Conservation (phyloP, 2,888 invertebrate genomes). For the Drosophila sordidapex region DNA sequence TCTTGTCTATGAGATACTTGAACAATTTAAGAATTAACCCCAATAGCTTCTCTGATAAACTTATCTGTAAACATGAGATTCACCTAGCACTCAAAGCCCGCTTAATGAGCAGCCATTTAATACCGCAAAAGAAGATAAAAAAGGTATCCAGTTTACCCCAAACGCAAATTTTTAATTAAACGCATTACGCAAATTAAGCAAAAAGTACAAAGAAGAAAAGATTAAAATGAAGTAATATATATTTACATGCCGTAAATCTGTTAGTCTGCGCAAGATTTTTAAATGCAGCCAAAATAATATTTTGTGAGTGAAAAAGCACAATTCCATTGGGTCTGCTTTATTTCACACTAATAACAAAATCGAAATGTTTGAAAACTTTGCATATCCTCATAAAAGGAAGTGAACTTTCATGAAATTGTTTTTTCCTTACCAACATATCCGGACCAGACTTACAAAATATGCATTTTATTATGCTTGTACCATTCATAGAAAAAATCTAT, state of each 20-base stretch:
- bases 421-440: not conserved
- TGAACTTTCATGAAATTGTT: not conserved
- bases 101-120: constrained; percentile 47
- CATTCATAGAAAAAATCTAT: not conserved
- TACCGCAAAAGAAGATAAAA: constrained; percentile 27
- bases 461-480: not conserved
- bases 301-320: not conserved
- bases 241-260: constrained; percentile 16
- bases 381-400: not conserved
- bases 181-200: constrained; percentile 66
- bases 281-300: constrained; percentile 16
- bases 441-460: not conserved
- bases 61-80: not conserved
- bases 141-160: constrained; percentile 52
- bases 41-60: not conserved
- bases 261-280: constrained; percentile 14
- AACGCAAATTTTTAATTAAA: constrained; percentile 67
- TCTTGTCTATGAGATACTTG: constrained; percentile 4
- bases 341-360: not conserved
- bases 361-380: not conserved
- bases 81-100: not conserved
- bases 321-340: not conserved
- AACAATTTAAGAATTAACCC: constrained; percentile 8
- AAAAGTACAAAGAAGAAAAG: constrained; percentile 13
- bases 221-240: constrained; percentile 21